Evolutionary conservation across 2,797 vertebrate genomes (phyloP).

Genomic region (Trachurus trachurus): DNA sequence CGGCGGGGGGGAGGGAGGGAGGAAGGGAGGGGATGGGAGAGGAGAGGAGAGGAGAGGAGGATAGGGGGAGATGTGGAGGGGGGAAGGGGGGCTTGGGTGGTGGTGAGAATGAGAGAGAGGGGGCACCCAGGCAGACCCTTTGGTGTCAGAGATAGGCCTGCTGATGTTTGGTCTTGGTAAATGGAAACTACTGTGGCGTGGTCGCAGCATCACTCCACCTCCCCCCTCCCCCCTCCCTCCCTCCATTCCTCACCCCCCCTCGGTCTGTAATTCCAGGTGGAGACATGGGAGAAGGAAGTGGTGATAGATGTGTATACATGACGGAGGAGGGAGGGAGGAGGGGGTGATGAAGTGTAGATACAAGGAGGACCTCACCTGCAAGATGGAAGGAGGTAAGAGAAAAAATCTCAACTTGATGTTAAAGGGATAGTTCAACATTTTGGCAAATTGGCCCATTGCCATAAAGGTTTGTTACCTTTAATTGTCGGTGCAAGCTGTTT

Average conservation of each 20-base stretch:
- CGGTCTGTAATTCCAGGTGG: conserved; percentile 46
- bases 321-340: neutral
- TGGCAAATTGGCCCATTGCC: no score
- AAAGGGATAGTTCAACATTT: no score
- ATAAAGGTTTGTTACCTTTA: no score
- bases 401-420: conserved; percentile 15
- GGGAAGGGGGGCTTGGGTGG: neutral
- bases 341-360: conserved; percentile 37
- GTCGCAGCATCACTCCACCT: conserved; percentile 67
- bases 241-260: no score
- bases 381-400: neutral
- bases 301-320: conserved; percentile 39
- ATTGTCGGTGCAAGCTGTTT: no score
- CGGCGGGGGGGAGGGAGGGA: conserved; percentile 14
- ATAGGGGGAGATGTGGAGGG: neutral
- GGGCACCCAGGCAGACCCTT: conserved; percentile 72
- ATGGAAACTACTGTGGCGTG: conserved; percentile 77
- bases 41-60: no score
- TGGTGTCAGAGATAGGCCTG: conserved; percentile 75
- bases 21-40: neutral
- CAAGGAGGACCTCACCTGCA: conserved; percentile 20
- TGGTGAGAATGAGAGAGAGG: conserved; percentile 34
- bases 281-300: conserved; percentile 35
- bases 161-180: conserved; percentile 78
- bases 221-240: neutral